Evolutionary conservation across 2,113 vertebrate species (phyloP).

Genomic region (Plestiodon gilberti): DNA sequence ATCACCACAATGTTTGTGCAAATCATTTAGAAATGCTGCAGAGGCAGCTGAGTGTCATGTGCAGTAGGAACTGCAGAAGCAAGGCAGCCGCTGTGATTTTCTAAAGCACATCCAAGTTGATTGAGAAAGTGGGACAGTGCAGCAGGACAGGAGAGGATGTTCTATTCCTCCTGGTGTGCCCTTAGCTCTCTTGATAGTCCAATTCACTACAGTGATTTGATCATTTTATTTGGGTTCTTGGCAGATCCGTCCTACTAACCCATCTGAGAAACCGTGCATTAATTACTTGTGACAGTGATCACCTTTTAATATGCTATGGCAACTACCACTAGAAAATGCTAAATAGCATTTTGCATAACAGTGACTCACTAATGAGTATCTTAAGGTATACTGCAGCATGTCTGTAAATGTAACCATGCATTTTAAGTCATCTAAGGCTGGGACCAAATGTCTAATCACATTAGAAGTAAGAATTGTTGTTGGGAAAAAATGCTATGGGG

Average conservation of each 20-base stretch:
- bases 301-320: neutral
- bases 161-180: neutral
- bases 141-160: neutral
- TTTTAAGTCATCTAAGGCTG: neutral
- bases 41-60: neutral
- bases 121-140: constrained; percentile 2
- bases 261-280: accelerated
- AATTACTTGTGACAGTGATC: neutral
- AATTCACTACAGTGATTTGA: neutral
- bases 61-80: neutral
- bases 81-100: neutral
- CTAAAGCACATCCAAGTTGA: neutral
- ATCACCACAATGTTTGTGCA: neutral
- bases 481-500: accelerated
- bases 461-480: neutral
- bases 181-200: neutral
- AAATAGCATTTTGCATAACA: accelerated
- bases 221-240: neutral
- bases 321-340: too few species aligned
- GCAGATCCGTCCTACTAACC: neutral
- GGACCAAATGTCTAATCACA: constrained; percentile 3
- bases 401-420: accelerated
- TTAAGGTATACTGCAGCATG: neutral
- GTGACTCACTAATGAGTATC: neutral
- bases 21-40: constrained; percentile 1